Conservation (phyloP, 2,113 vertebrate species). For the Emberiza fucata region DNA sequence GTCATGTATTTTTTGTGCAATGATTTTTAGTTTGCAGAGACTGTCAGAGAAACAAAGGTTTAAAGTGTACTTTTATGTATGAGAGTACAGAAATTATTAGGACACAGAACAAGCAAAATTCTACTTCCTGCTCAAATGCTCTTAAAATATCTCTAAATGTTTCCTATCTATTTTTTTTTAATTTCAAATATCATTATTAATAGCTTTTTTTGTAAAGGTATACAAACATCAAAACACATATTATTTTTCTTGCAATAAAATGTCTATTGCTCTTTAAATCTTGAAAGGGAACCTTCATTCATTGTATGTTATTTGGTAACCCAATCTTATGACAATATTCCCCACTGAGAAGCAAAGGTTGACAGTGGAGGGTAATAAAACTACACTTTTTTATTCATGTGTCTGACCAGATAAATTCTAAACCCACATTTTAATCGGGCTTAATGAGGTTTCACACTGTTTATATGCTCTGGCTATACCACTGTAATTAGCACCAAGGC, state of each 20-base stretch:
- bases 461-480: conserved; percentile 35
- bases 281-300: neutral
- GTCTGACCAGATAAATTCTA: conserved; percentile 36
- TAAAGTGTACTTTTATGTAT: neutral
- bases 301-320: neutral
- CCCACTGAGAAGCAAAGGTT: neutral
- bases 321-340: neutral
- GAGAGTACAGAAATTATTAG: neutral
- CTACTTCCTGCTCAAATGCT: neutral
- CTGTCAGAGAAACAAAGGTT: neutral
- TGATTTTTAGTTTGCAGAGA: neutral
- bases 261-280: neutral
- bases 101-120: neutral
- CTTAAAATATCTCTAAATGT: neutral
- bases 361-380: neutral
- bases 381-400: conserved; percentile 4
- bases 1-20: neutral
- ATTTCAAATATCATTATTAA: neutral
- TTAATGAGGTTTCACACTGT: conserved; percentile 65
- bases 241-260: neutral
- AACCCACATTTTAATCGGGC: conserved; percentile 23
- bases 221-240: neutral
- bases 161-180: neutral
- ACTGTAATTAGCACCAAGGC: conserved; percentile 58
- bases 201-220: neutral